Conservation (phyloP, 2,113 vertebrate genomes). For the Lagopus leucura region DNA sequence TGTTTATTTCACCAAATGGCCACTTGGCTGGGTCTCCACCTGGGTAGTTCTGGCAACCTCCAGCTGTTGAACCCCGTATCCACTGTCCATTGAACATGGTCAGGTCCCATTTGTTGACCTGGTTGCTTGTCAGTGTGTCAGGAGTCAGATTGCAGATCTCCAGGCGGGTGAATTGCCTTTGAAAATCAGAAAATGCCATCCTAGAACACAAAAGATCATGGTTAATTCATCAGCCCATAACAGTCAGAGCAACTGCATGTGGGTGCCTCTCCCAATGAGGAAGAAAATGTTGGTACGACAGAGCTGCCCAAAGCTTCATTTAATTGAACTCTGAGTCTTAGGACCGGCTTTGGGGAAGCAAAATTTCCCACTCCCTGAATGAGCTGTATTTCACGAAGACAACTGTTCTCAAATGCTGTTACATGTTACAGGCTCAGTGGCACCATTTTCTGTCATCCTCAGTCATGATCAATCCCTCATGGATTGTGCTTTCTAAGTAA, state of each 20-base stretch:
- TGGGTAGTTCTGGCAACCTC: slow-evolving; percentile 81
- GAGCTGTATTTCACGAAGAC: background rate
- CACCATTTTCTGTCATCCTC: background rate
- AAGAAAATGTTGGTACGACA: background rate
- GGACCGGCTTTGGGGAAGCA: background rate
- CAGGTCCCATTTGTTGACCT: slow-evolving; percentile 79
- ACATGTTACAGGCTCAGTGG: background rate
- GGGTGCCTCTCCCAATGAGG: background rate
- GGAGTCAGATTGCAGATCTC: slow-evolving; percentile 91
- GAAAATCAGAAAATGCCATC: slow-evolving; percentile 89
- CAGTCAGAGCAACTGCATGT: background rate
- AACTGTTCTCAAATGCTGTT: background rate
- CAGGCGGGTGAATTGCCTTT: slow-evolving; percentile 82
- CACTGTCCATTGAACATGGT: slow-evolving; percentile 83
- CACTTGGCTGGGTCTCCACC: slow-evolving; percentile 51
- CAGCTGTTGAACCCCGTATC: slow-evolving; percentile 82
- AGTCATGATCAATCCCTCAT: background rate
- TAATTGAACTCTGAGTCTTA: slow-evolving; percentile 5
- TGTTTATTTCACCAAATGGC: background rate
- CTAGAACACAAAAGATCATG: slow-evolving; percentile 57
- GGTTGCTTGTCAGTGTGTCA: slow-evolving; percentile 74
- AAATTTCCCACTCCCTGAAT: background rate
- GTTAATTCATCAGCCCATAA: background rate
- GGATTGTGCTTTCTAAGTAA: background rate
- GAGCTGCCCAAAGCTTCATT: background rate